phyloP scores from a whole-genome alignment of 1,140 invertebrate species.

The Monochamus saltuarius region DNA sequence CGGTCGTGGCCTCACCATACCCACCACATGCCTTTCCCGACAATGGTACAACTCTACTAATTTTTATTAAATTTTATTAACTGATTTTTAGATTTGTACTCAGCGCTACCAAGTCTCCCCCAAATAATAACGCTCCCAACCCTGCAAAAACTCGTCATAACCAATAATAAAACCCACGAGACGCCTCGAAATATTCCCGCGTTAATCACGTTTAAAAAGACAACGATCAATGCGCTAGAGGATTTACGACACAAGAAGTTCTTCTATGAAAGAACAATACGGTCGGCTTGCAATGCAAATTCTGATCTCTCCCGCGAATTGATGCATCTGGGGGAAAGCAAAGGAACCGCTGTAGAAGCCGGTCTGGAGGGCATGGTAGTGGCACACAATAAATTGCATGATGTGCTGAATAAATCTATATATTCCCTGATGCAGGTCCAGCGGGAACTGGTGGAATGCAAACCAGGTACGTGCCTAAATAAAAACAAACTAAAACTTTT shows the following conservation, averaged over 20 bases:
- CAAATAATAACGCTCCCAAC: too few relatives aligned
- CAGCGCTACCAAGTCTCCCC: too few relatives aligned
- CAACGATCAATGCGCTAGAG: constrained; percentile 40
- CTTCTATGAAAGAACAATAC: constrained; percentile 39
- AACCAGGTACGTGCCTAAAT: too few relatives aligned
- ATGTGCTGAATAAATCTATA: constrained; percentile 41
- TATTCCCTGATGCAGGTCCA: constrained; percentile 44
- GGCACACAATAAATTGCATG: constrained; percentile 45
- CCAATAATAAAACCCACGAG: background rate
- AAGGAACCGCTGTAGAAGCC: constrained; percentile 31
- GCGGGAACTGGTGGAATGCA: constrained; percentile 30
- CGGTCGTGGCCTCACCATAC: too few relatives aligned
- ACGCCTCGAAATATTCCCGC: background rate
- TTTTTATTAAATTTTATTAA: too few relatives aligned
- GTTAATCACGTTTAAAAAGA: background rate
- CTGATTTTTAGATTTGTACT: too few relatives aligned
- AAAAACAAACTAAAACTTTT: too few relatives aligned
- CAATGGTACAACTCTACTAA: too few relatives aligned
- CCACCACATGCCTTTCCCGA: too few relatives aligned
- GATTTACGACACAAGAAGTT: constrained; percentile 1
- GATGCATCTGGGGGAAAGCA: constrained; percentile 29
- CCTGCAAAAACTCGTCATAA: too few relatives aligned
- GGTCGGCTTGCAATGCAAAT: constrained; percentile 37
- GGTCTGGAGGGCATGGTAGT: constrained; percentile 38
- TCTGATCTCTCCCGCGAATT: constrained; percentile 38